Evolutionary conservation across 1,140 invertebrate species (phyloP).

Genomic region (Apocrypta bakeri): DNA sequence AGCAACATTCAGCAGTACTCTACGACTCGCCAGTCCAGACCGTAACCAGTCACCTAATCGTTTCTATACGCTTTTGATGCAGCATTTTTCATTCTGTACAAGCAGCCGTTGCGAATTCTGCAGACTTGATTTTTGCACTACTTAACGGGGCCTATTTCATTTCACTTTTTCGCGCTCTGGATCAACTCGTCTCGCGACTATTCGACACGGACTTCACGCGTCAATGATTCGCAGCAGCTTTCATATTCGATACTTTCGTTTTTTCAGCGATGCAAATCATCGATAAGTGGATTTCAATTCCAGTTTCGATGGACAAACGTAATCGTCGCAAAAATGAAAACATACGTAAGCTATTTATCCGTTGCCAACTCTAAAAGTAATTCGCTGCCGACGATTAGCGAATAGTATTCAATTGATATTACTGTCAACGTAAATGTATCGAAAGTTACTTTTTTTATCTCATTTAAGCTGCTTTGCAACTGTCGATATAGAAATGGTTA

Average conservation of each 20-base stretch:
- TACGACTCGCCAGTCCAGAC: neutral
- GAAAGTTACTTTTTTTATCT: no score
- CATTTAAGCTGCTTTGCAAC: no score
- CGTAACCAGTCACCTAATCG: slow-evolving; percentile 41
- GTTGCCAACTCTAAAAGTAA: no score
- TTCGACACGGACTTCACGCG: slow-evolving; percentile 12
- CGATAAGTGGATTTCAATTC: neutral
- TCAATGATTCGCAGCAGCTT: neutral
- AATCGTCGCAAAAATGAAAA: neutral
- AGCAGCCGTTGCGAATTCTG: slow-evolving; percentile 13
- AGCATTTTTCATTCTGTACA: slow-evolving; percentile 31
- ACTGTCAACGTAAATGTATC: no score
- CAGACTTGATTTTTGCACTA: slow-evolving; percentile 32
- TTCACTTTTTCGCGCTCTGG: neutral
- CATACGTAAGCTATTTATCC: no score
- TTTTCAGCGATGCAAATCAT: neutral
- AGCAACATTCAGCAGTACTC: neutral
- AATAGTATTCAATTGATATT: no score
- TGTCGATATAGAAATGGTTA: no score
- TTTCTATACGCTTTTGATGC: slow-evolving; percentile 29
- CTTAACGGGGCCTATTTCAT: slow-evolving; percentile 5
- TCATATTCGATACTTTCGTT: neutral
- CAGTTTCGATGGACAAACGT: neutral
- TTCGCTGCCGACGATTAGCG: no score
- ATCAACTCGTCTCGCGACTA: neutral